Conservation (phyloP, 2,888 invertebrate species). For the Pherbina coryleti region DNA sequence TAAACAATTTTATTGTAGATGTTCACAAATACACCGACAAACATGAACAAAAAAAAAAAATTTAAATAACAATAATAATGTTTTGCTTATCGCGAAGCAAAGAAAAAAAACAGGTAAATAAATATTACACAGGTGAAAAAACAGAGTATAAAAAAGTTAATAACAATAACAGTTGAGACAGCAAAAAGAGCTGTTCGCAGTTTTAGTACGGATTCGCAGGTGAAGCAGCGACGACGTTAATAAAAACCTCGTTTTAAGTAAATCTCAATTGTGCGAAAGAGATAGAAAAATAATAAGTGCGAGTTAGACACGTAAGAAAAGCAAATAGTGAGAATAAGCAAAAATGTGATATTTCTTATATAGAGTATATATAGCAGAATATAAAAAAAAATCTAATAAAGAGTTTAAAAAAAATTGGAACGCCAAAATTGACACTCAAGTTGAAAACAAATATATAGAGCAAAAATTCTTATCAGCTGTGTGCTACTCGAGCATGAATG, state of each 20-base stretch:
- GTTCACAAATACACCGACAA: not conserved
- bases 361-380: not conserved
- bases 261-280: not conserved
- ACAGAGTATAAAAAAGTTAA: not conserved
- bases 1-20: conserved; percentile 4
- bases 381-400: not conserved
- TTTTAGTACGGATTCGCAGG: conserved; percentile 9
- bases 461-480: conserved; percentile 13
- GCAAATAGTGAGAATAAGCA: not conserved
- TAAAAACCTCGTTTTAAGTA: not conserved
- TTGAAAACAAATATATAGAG: not conserved
- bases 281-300: not conserved
- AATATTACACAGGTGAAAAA: not conserved
- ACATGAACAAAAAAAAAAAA: not conserved
- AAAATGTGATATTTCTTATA: not conserved
- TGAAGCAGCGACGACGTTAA: conserved; percentile 16
- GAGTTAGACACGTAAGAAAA: not conserved
- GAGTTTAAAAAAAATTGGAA: not conserved
- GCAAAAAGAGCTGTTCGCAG: not conserved
- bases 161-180: conserved; percentile 22
- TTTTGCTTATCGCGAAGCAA: not conserved
- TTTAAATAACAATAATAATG: conserved; percentile 1
- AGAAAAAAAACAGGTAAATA: not conserved
- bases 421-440: not conserved
- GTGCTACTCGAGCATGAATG: not conserved